phyloP scores from a whole-genome alignment of 2,113 vertebrate genomes.

The Cacatua alba region DNA sequence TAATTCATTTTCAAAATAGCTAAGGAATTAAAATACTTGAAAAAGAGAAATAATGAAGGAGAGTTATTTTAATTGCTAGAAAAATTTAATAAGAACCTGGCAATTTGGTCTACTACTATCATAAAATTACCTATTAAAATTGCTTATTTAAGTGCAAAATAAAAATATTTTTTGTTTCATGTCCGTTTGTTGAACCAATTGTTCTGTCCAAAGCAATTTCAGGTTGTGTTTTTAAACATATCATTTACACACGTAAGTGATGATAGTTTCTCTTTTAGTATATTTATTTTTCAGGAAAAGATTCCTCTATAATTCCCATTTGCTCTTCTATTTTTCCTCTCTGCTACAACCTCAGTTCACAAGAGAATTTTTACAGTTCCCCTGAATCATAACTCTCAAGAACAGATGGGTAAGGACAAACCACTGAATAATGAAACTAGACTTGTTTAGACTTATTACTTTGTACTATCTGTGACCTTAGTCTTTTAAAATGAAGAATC shows the following conservation, averaged over 20 bases:
- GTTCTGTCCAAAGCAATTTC: not conserved
- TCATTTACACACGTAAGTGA: not conserved
- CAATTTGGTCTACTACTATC: not conserved
- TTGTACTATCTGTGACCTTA: not conserved
- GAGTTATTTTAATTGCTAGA: not conserved
- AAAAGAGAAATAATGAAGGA: not conserved
- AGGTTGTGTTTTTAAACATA: not conserved
- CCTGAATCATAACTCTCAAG: not conserved
- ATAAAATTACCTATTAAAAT: not conserved
- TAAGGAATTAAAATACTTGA: not conserved
- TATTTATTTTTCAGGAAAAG: not conserved
- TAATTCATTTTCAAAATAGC: not conserved
- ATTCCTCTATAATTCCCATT: not conserved
- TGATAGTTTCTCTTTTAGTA: not conserved
- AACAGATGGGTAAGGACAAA: not conserved
- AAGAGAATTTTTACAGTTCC: not conserved
- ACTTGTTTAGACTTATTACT: not conserved
- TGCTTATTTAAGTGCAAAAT: not conserved
- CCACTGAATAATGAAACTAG: not conserved
- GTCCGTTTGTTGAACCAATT: not conserved
- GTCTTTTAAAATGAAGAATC: not conserved
- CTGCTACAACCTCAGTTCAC: not conserved
- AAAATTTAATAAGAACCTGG: not conserved
- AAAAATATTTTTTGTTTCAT: not conserved
- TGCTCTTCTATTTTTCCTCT: not conserved